phyloP scores from a whole-genome alignment of 2,113 vertebrate genomes.

The Podocnemis expansa region DNA sequence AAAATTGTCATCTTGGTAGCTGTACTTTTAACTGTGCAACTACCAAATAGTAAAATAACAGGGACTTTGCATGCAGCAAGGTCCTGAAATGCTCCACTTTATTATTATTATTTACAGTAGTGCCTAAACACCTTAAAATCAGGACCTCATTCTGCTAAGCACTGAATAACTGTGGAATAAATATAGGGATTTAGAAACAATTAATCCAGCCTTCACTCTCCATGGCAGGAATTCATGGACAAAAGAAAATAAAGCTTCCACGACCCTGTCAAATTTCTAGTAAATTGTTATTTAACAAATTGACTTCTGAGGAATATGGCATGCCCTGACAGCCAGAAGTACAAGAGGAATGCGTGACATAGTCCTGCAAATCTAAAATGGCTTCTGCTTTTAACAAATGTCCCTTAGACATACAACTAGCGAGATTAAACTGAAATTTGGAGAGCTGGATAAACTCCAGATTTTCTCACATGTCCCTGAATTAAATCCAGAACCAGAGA shows the following conservation, averaged over 20 bases:
- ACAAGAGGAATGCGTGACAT: not conserved
- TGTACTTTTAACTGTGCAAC: not conserved
- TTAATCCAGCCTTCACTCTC: conserved; percentile 72
- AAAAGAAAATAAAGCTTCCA: conserved; percentile 72
- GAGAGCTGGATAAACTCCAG: no score
- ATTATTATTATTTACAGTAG: not conserved
- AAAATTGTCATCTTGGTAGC: not conserved
- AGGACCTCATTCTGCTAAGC: not conserved
- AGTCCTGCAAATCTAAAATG: not conserved
- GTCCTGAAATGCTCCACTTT: not conserved
- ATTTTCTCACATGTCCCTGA: no score
- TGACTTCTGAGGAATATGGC: not conserved
- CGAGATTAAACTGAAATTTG: not conserved
- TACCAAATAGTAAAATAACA: not conserved
- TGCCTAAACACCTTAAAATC: not conserved
- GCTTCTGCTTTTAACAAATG: not conserved
- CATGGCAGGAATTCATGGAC: conserved; percentile 62
- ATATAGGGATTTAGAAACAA: conserved; percentile 53
- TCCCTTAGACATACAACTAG: not conserved
- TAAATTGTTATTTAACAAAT: conserved; percentile 39
- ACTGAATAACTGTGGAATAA: not conserved
- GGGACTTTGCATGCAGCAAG: not conserved
- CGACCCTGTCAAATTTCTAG: conserved; percentile 19
- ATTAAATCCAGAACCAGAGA: no score
- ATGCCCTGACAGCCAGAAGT: not conserved